Conservation (phyloP, 2,113 vertebrate species). For the Caranx ignobilis region DNA sequence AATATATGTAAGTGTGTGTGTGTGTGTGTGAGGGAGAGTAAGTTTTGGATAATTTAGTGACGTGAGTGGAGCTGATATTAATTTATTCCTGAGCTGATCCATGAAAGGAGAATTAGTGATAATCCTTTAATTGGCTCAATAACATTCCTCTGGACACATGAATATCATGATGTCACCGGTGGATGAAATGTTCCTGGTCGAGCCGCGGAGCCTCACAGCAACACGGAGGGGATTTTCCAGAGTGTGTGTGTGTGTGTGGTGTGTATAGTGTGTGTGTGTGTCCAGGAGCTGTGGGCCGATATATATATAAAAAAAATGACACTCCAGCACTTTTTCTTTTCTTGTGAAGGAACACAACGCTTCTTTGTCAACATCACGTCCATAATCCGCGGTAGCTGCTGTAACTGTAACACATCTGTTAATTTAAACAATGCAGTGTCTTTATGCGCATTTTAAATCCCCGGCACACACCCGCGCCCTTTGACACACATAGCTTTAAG, state of each 20-base stretch:
- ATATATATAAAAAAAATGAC: not conserved
- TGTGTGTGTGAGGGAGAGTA: no score
- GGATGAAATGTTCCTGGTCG: not conserved
- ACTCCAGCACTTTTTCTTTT: not conserved
- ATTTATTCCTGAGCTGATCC: constrained; percentile 27
- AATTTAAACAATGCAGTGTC: constrained; percentile 50
- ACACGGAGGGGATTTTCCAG: not conserved
- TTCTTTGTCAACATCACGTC: not conserved
- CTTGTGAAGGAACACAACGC: not conserved
- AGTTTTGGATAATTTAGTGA: not conserved
- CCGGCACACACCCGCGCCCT: constrained; percentile 48
- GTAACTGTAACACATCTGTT: constrained; percentile 30
- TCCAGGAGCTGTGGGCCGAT: not conserved
- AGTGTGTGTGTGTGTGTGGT: not conserved
- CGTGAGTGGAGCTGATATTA: constrained; percentile 3
- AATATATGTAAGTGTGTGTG: no score
- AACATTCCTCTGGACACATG: not conserved
- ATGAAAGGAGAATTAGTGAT: not conserved
- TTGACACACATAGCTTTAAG: constrained; percentile 68
- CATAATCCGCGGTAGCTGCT: no score
- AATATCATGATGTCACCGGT: not conserved
- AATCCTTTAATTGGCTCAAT: constrained; percentile 52
- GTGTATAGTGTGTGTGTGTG: no score
- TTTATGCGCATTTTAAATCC: constrained; percentile 55
- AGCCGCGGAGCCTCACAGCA: not conserved